Conservation (phyloP, 1,140 invertebrate species). For the Bombus waltoni region DNA sequence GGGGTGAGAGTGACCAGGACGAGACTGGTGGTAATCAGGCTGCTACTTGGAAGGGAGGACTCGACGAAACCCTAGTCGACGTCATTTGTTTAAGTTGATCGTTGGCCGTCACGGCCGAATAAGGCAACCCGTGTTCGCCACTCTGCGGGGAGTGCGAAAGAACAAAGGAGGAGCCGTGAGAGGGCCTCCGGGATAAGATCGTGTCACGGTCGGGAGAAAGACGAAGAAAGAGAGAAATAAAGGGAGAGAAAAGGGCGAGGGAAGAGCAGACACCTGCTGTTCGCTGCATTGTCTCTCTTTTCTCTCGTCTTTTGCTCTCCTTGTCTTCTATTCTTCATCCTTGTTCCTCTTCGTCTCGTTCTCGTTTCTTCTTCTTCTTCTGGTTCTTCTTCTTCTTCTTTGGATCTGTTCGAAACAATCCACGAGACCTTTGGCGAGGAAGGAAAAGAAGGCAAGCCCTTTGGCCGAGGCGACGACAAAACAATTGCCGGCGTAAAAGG, state of each 20-base stretch:
- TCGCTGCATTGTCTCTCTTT: slow-evolving; percentile 71
- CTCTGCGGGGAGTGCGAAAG: slow-evolving; percentile 72
- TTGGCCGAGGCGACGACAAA: slow-evolving; percentile 60
- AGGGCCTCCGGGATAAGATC: slow-evolving; percentile 57
- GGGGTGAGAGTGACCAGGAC: slow-evolving; percentile 50
- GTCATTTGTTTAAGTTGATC: slow-evolving; percentile 73
- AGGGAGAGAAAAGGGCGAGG: slow-evolving; percentile 44
- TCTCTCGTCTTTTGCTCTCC: slow-evolving; percentile 7
- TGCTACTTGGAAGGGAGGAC: slow-evolving; percentile 36
- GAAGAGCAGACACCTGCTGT: slow-evolving; percentile 77
- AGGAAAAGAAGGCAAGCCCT: slow-evolving; percentile 26
- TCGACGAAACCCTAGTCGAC: slow-evolving; percentile 46
- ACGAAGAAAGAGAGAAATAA: slow-evolving; percentile 44
- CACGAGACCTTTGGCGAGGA: slow-evolving; percentile 23
- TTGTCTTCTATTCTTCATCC: not conserved
- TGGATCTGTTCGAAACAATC: slow-evolving; percentile 31
- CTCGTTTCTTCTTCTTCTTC: slow-evolving; percentile 15
- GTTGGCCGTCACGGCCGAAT: slow-evolving; percentile 67
- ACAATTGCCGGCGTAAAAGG: slow-evolving; percentile 60
- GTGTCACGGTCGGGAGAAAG: slow-evolving; percentile 26
- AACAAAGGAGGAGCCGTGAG: slow-evolving; percentile 73
- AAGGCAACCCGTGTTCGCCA: slow-evolving; percentile 68
- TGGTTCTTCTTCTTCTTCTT: slow-evolving; percentile 14
- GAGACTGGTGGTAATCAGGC: slow-evolving; percentile 54
- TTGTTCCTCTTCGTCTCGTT: slow-evolving; percentile 35